Evolutionary conservation across 1,140 invertebrate genomes (phyloP), one percentile per base, ranked within the genome.

Genomic region (Lasaia peninsularis): DNA sequence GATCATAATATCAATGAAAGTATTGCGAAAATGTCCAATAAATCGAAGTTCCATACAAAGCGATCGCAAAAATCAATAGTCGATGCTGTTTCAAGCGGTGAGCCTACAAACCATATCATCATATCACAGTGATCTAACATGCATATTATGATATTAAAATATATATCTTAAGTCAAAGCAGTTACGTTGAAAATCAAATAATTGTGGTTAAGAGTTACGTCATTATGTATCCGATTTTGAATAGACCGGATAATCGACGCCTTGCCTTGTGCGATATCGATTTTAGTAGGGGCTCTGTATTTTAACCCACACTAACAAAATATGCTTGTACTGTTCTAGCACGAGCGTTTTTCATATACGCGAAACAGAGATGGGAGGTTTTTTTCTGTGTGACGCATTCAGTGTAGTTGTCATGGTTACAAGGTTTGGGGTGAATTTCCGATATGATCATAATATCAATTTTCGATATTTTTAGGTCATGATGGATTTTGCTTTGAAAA

Each of bases 191-290:
- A 52, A 52, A 50, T 73, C 20, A 1, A 2, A 6, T 52, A 28
- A 31, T 10, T 0, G 0, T 14, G 3, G 1, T 12, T 31, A 2
- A 0, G 10, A 64, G 20, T 62, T 79, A 37, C 2, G 34, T 58
- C 73, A 10, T 69, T 81, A 52, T 44, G 51, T 0, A 16, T 52
- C 58, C 21, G 52, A 63, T 48, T 50, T 50, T 55, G 59, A 66
- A 71, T 68, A 80, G 72, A 84, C 70, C 80, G 77, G 80, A 85
- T 88, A 88, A 88, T 88, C 85, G 85, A 88, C 85, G 82, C 72
- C 75, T 79, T 86, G 82, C 85, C 85, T 88, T 86, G 85, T 83
- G 82, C 82, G 82, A 88, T 88, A 88, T 88, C 85, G 85, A 88
- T 88, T 86, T 88, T 88, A 75, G 67, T 68, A 65, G 70, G 69